phyloP scores from a whole-genome alignment of 2,797 vertebrate genomes.

The Tragelaphus oryx region DNA sequence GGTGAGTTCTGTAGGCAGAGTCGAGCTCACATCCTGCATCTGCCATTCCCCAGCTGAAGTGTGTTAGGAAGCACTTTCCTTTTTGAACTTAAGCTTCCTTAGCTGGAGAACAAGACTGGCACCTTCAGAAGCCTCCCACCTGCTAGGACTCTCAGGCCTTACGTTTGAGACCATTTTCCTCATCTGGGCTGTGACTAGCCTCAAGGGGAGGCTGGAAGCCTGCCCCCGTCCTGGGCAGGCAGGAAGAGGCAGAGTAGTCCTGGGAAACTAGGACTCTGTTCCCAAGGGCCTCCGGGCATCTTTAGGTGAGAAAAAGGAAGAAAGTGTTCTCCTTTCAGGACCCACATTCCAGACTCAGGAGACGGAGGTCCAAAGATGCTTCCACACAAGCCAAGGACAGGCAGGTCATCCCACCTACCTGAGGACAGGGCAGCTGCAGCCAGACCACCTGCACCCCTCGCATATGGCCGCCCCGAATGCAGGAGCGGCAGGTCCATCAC shows the following conservation, averaged over 20 bases:
- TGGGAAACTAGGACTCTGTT: background rate
- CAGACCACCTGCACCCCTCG: background rate
- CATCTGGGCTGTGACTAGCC: background rate
- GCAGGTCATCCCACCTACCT: background rate
- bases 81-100: background rate
- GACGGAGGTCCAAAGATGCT: background rate
- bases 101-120: background rate
- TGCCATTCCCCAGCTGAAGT: background rate
- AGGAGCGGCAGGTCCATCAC: background rate
- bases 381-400: background rate
- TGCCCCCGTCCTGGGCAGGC: background rate
- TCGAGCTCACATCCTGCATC: background rate
- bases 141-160: background rate
- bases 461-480: background rate
- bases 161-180: background rate
- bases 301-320: background rate
- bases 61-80: background rate
- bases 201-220: background rate
- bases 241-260: background rate
- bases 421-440: background rate
- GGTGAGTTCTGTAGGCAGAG: background rate
- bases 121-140: background rate
- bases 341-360: background rate
- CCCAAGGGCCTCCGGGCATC: background rate
- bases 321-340: background rate